Evolutionary conservation across 2,113 vertebrate species (phyloP), one percentile per base, ranked within the genome.

Genomic region (Petaurus breviceps): DNA sequence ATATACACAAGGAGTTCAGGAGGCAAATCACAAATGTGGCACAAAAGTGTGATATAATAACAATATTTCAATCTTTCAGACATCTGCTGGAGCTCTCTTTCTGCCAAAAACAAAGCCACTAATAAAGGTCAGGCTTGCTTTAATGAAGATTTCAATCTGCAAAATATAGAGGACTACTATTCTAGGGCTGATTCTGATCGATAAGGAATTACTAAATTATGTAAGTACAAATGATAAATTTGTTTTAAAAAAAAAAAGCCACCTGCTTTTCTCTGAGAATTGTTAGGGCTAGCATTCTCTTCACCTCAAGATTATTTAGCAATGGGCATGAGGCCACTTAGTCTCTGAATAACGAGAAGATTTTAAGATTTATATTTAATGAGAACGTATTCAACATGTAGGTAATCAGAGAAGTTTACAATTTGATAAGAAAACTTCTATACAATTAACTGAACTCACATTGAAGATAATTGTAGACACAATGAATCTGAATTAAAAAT

Each of bases 381-480:
- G 57, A 61, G 57, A 31, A 61, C 10, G 2, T 31, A 61, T 31
- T 61, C 10, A 11, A 31, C 55, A 31, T 9, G 11, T 28, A 61
- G 28, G 28, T 31, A 61, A 61, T 61, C 28, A 61, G 57, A 10
- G 28, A 61, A 61, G 57, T 61, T 61, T 61, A 61, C 26, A 31
- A 2, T 25, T 31, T 2, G 31, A 61, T 61, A 28, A 61, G 2
- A 61, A 28, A 61, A 61, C 57, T 31, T 61, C 99, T 99, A 99
- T 98, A 99, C 16, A 52, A 3, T 52, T 52, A 52, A 52, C 16
- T 52, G 52, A 52, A 52, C 16, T 19, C 16, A 52, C 16, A 19
- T 52, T 52, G 52, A 52, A 52, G 52, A 19, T 52, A 52, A 11
- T 47, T 6, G 2, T 0, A 14, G 94, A 46, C 57, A 11, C 51